A percentile compares a stretch with the other conserved stretches of the same genome.
phyloP scores from a whole-genome alignment of 1,140 invertebrate species.

The Cydia amplana region DNA sequence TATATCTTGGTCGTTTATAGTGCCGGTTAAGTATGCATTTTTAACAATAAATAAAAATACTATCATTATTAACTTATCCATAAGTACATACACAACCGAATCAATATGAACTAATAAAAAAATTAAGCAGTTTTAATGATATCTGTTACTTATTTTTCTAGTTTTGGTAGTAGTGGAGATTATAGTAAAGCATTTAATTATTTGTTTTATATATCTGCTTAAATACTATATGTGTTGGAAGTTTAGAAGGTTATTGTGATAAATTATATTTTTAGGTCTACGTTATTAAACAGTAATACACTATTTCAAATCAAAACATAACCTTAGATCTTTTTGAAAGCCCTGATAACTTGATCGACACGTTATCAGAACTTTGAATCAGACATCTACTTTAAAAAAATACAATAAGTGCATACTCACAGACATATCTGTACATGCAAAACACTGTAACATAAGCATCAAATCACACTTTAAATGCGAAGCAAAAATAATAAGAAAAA shows the following conservation, averaged over 20 bases:
- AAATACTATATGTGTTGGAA: conserved; percentile 62
- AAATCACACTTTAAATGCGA: conserved; percentile 76
- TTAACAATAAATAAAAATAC: conserved; percentile 57
- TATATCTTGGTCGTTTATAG: conserved; percentile 64
- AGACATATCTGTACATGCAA: conserved; percentile 74
- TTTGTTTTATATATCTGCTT: conserved; percentile 54
- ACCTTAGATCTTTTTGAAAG: conserved; percentile 49
- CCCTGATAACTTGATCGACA: conserved; percentile 47
- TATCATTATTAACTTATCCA: conserved; percentile 71
- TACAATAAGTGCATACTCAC: conserved; percentile 78
- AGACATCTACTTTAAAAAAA: conserved; percentile 62
- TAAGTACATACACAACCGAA: conserved; percentile 79
- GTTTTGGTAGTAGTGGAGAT: conserved; percentile 72
- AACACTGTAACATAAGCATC: conserved; percentile 76
- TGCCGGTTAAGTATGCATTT: conserved; percentile 74
- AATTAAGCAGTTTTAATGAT: conserved; percentile 50
- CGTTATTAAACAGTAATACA: conserved; percentile 31
- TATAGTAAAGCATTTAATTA: conserved; percentile 52
- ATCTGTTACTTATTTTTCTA: conserved; percentile 59
- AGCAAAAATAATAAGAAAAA: conserved; percentile 65
- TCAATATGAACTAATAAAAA: conserved; percentile 63
- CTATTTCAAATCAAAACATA: conserved; percentile 40
- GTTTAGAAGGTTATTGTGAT: conserved; percentile 65
- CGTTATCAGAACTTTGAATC: conserved; percentile 57
- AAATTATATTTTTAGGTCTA: conserved; percentile 35